phyloP scores from a whole-genome alignment of 2,888 invertebrate species.

The Eilema sororculum region DNA sequence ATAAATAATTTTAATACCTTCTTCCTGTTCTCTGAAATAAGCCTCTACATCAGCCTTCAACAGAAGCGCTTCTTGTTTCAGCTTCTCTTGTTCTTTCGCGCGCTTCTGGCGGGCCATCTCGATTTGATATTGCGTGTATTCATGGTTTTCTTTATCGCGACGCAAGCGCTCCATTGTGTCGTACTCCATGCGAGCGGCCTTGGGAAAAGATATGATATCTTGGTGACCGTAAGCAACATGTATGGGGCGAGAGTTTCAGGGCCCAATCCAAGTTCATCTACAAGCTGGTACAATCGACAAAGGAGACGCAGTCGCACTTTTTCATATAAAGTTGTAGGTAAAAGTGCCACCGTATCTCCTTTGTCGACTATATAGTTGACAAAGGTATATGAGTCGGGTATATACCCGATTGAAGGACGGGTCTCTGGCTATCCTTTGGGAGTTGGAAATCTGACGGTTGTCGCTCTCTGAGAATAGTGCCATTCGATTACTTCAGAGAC shows the following conservation, averaged over 20 bases:
- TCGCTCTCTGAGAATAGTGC: too few species aligned
- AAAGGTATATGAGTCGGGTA: too few species aligned
- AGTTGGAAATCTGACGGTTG: too few species aligned
- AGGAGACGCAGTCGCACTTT: too few species aligned
- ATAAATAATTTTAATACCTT: slow-evolving; percentile 2
- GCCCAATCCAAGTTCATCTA: neutral
- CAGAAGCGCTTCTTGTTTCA: slow-evolving; percentile 19
- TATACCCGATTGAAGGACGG: too few species aligned
- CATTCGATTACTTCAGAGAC: too few species aligned
- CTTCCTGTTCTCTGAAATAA: slow-evolving; percentile 5
- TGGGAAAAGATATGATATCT: neutral
- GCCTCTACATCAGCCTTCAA: slow-evolving; percentile 9
- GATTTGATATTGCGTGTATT: slow-evolving; percentile 63
- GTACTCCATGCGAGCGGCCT: slow-evolving; percentile 84
- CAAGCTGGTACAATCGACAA: neutral
- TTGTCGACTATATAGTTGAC: too few species aligned
- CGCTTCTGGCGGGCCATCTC: slow-evolving; percentile 43
- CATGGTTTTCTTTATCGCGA: slow-evolving; percentile 69
- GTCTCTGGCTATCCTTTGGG: neutral
- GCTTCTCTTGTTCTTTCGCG: slow-evolving; percentile 1
- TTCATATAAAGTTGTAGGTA: too few species aligned
- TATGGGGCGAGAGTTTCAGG: too few species aligned
- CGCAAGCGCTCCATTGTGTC: slow-evolving; percentile 78
- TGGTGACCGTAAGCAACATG: neutral
- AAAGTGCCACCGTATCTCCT: too few species aligned